Base-by-base conservation (phyloP, 2,113 vertebrate genomes). In the Brachyhypopomus gauderio region DNA sequence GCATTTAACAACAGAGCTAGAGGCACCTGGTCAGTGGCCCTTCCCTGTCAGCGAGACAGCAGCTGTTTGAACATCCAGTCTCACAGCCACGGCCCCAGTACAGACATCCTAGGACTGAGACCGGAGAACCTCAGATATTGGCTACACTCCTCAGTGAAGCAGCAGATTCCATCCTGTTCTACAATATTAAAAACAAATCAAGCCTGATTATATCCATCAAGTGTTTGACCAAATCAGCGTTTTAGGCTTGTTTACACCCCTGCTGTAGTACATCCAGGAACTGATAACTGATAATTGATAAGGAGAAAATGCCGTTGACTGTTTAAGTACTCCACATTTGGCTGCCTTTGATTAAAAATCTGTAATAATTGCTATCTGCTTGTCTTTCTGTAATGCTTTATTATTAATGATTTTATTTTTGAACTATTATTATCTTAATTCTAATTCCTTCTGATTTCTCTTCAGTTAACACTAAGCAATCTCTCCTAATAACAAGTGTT, bases 321-420 rank as follows among this genome's bases (percentile, higher is more conserved):
- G 38, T 41, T 41, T n/a, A 58, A 17, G 14, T 3, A 22, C 8
- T 16, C 66, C 48, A 70, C 67, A 78, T 22, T 66, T 59, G 76
- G 4, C 8, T 36, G 27, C 5, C 14, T 67, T 23, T 76, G 19
- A 45, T 17, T 23, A 45, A 30, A 19, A 8, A 59, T 45, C 38
- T 45, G 11, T 27, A 64, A 41, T 63, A 4, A n/a, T 25, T 60
- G 64, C 41, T 36, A 82, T 72, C 56, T 66, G 20, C 27, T 30
- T 27, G n/a, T 36, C 23, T 38, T 38, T 52, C 23, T 30, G 22
- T 9, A 55, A 52, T 45, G 23, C 52, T 71, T 52, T 38, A 64
- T 52, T 38, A 64, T 72, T 77, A 56, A 62, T 56, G 22, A 66
- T 67, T 36, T 17, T 30, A 83, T 19, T 78, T 19, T 11, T 55